These are phyloP conservation scores for Tragelaphus eurycerus DNA, from an alignment of 2,797 vertebrate species.

Conservation along the genomic window DNA sequence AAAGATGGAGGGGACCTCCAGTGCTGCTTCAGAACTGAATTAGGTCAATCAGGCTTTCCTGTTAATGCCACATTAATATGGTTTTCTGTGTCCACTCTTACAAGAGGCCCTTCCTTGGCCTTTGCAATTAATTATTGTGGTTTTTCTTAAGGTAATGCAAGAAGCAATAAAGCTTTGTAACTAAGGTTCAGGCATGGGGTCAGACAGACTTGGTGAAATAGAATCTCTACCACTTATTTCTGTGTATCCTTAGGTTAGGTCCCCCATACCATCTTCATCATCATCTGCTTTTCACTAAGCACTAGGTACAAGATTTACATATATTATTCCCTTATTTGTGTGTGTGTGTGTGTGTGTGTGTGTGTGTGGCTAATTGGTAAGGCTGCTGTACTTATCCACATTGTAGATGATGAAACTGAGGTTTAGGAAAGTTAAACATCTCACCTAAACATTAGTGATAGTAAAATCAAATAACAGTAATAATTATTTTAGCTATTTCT, in stretches of 20 bases:
- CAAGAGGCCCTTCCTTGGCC: not conserved
- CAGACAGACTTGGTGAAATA: not conserved
- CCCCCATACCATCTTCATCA: not conserved
- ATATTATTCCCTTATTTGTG: not conserved
- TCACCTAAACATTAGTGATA: not conserved
- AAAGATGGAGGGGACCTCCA: no score
- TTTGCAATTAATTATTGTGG: not conserved
- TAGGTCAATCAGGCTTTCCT: not conserved
- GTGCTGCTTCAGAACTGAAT: fast-evolving
- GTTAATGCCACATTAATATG: not conserved
- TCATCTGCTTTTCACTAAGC: not conserved
- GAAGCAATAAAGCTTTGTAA: not conserved
- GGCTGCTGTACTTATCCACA: not conserved
- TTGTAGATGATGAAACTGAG: not conserved
- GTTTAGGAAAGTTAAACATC: not conserved
- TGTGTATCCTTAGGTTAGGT: not conserved
- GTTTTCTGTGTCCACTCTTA: not conserved
- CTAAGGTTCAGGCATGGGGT: not conserved
- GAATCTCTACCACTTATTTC: not conserved
- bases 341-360: no score
- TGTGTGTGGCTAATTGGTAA: not conserved
- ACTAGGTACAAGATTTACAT: not conserved
- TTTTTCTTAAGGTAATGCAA: not conserved
- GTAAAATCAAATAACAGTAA: not conserved
- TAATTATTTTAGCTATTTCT: not conserved